Percentiles rank a stretch among this genome's conserved stretches.
These are phyloP conservation scores for Sebastiscus tertius DNA, from an alignment of 2,797 vertebrate genomes.

Conservation along the genomic window DNA sequence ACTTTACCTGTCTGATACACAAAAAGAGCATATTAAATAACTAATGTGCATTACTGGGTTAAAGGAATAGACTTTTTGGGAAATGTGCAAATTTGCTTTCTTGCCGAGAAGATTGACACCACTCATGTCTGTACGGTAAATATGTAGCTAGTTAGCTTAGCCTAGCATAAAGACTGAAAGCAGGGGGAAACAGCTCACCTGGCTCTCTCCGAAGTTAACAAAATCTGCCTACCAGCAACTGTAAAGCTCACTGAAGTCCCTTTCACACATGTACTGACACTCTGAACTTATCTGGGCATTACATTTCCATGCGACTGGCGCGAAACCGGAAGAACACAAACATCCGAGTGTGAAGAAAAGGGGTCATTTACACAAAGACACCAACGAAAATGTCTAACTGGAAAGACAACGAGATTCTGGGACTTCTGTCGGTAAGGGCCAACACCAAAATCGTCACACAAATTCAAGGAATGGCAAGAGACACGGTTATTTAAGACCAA, in stretches of 20 bases:
- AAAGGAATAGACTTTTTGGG: background rate
- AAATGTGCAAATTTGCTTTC: background rate
- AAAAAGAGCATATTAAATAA: background rate
- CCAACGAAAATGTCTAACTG: too few species aligned
- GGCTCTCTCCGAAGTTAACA: background rate
- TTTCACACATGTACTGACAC: background rate
- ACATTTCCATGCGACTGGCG: too few species aligned
- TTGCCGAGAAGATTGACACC: background rate
- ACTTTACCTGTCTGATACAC: conserved; percentile 90
- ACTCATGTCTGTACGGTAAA: background rate
- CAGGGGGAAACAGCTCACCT: background rate
- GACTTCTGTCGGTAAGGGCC: too few species aligned
- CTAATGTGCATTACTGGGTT: background rate
- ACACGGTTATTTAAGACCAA: too few species aligned
- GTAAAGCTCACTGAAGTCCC: background rate
- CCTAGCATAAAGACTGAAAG: background rate
- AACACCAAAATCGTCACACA: too few species aligned
- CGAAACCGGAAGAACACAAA: accelerated
- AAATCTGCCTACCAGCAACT: background rate
- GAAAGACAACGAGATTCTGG: too few species aligned
- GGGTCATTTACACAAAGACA: too few species aligned
- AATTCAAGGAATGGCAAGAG: too few species aligned
- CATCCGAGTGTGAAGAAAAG: too few species aligned
- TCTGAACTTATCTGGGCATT: background rate
- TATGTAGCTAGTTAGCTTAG: background rate